Conservation (phyloP, 2,888 invertebrate genomes). For the Drosophila melanosoma region DNA sequence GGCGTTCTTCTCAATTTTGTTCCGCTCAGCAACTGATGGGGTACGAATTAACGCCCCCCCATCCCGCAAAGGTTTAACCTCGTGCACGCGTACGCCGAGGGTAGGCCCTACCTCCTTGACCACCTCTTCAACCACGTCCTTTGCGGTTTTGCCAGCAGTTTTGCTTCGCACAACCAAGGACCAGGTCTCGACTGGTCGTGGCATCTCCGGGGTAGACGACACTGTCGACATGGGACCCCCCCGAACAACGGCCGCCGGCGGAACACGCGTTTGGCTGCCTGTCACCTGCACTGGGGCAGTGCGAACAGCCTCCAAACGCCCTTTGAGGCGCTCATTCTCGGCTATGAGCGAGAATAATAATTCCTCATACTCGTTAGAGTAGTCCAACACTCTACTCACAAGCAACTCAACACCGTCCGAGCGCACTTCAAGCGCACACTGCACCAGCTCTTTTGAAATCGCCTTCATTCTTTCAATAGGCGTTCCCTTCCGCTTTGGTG, state of each 20-base stretch:
- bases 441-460: not conserved
- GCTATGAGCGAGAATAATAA: not conserved
- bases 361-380: not conserved
- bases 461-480: not conserved
- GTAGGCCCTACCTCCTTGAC: too few relatives aligned
- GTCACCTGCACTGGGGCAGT: not conserved
- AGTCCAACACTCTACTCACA: not conserved
- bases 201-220: conserved; percentile 7
- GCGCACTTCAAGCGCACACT: not conserved
- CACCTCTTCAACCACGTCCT: too few relatives aligned
- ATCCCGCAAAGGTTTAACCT: too few relatives aligned
- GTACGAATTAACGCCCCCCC: too few relatives aligned
- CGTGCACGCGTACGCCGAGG: too few relatives aligned
- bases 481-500: not conserved
- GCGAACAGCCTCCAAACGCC: not conserved
- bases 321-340: not conserved
- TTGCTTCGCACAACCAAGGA: conserved; percentile 17
- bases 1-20: too few relatives aligned
- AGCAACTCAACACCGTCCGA: not conserved
- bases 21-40: too few relatives aligned
- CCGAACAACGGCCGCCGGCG: not conserved
- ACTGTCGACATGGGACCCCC: not conserved
- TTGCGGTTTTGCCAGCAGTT: not conserved
- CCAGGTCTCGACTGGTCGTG: conserved; percentile 21
- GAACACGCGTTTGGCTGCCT: not conserved